Conservation (phyloP, 2,888 invertebrate genomes). For the Eledone cirrhosa region DNA sequence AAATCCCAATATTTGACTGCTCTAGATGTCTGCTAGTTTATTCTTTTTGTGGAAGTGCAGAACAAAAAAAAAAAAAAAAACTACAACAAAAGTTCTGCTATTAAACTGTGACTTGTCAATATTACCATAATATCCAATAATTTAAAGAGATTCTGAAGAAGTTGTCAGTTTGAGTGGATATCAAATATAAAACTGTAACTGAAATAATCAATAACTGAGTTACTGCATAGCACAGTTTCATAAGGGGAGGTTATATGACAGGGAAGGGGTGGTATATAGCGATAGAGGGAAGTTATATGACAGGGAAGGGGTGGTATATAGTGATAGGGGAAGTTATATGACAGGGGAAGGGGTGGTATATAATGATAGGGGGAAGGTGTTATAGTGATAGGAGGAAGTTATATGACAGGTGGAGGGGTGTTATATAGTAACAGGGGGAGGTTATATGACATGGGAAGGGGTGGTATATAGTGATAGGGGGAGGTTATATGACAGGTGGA, state of each 20-base stretch:
- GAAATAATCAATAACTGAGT: too few species aligned
- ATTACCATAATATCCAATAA: too few species aligned
- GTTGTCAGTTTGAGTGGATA: too few species aligned
- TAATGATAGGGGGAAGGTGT: neutral
- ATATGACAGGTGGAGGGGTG: neutral
- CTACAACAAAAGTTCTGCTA: too few species aligned
- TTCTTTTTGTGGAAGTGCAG: too few species aligned
- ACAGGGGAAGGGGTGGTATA: neutral
- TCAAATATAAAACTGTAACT: too few species aligned
- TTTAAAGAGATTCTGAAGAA: too few species aligned
- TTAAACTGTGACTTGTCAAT: too few species aligned
- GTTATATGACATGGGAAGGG: neutral
- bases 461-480: neutral
- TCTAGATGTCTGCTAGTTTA: too few species aligned
- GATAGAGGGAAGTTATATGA: neutral
- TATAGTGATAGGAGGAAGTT: neutral
- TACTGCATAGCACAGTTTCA: too few species aligned
- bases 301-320: neutral
- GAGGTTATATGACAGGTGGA: neutral
- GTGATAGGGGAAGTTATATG: neutral
- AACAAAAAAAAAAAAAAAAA: too few species aligned
- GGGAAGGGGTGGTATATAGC: neutral
- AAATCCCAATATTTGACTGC: too few species aligned
- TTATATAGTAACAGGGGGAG: neutral
- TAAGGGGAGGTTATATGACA: neutral